A percentile compares a stretch with the other conserved stretches of the same genome.
These are phyloP conservation scores for Drosophila bipectinata DNA, from an alignment of 1,140 invertebrate species.

Conservation along the genomic window DNA sequence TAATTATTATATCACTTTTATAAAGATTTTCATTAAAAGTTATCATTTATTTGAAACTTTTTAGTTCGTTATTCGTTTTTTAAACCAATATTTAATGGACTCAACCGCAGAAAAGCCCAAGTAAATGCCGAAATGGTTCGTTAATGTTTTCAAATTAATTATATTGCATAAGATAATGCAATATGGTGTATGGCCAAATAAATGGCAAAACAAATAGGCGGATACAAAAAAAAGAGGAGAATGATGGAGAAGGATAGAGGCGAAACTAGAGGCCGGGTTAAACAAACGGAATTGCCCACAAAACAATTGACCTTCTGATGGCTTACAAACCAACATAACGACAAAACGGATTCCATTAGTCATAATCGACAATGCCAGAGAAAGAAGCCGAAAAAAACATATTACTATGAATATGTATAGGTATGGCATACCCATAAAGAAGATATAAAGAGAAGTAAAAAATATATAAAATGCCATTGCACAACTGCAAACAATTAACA, in stretches of 20 bases:
- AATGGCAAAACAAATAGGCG: slow-evolving; percentile 50
- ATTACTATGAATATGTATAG: slow-evolving; percentile 8
- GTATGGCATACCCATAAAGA: slow-evolving; percentile 34
- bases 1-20: no score
- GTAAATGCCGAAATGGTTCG: slow-evolving; percentile 72
- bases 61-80: slow-evolving; percentile 14
- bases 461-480: slow-evolving; percentile 61
- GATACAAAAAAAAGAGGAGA: background rate
- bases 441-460: slow-evolving; percentile 26
- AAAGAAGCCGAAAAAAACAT: slow-evolving; percentile 67
- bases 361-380: slow-evolving; percentile 71
- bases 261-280: slow-evolving; percentile 15
- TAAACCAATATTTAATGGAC: slow-evolving; percentile 1
- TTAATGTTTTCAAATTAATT: slow-evolving; percentile 73
- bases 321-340: slow-evolving; percentile 64
- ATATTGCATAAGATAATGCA: slow-evolving; percentile 57
- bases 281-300: slow-evolving; percentile 74
- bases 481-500: slow-evolving; percentile 79
- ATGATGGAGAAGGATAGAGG: background rate
- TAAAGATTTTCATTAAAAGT: no score
- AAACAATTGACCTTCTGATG: slow-evolving; percentile 74
- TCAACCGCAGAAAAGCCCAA: slow-evolving; percentile 50
- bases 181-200: slow-evolving; percentile 50
- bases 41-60: background rate
- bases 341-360: slow-evolving; percentile 65